These are phyloP conservation scores for Entosphenus tridentatus DNA, from an alignment of 2,113 vertebrate genomes.

Conservation along the genomic window DNA sequence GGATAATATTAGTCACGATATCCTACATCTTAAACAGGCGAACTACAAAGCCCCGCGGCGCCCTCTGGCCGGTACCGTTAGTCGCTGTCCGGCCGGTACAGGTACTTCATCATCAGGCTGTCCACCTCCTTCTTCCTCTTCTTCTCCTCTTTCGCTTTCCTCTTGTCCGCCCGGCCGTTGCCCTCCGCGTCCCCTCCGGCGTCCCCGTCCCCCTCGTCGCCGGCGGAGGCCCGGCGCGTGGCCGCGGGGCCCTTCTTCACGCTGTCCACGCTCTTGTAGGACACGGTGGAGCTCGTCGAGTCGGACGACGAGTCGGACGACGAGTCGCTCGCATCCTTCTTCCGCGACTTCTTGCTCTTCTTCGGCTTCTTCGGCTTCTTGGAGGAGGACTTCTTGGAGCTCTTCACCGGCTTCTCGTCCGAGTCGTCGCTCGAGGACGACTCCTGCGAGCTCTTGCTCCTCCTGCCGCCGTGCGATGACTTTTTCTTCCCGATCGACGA, in stretches of 20 bases:
- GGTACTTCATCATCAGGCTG: slow-evolving; percentile 89
- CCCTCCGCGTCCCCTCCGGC: neutral
- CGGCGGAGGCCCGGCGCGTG: slow-evolving; percentile 12
- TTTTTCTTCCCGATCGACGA: neutral
- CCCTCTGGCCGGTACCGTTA: slow-evolving; percentile 27
- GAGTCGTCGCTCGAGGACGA: slow-evolving; percentile 25
- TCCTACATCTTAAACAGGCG: too few species aligned
- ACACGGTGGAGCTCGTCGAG: slow-evolving; percentile 43
- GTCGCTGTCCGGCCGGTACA: slow-evolving; percentile 78
- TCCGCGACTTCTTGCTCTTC: slow-evolving; percentile 38
- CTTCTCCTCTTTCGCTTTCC: slow-evolving; percentile 46
- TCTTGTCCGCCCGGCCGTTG: slow-evolving; percentile 11
- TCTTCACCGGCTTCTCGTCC: slow-evolving; percentile 15
- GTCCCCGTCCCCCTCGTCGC: slow-evolving; percentile 14
- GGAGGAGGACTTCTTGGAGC: slow-evolving; percentile 31
- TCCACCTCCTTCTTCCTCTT: slow-evolving; percentile 68
- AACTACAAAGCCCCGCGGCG: too few species aligned
- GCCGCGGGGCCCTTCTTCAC: slow-evolving; percentile 43
- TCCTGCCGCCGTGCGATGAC: slow-evolving; percentile 16
- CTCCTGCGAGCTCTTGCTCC: slow-evolving; percentile 23
- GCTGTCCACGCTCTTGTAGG: slow-evolving; percentile 53
- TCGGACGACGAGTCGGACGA: slow-evolving; percentile 32
- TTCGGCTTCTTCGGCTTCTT: slow-evolving; percentile 46
- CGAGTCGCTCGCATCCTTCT: slow-evolving; percentile 32
- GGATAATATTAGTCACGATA: too few species aligned